Base-by-base conservation (phyloP, 1,140 invertebrate genomes). In the Eurosta solidaginis region DNA sequence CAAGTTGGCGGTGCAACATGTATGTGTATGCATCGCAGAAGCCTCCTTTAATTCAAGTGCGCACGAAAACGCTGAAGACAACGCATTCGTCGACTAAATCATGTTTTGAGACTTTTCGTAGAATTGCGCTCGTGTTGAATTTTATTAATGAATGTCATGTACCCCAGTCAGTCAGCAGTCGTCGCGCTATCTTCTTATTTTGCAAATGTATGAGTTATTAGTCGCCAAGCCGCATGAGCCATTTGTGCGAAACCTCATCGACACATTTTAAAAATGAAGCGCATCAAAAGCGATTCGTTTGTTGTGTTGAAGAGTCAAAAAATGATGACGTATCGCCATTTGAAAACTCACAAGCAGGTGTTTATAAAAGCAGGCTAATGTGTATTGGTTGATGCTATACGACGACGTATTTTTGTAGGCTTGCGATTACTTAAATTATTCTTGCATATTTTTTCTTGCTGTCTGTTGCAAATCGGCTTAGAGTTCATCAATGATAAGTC, bases 91-190 rank as follows among this genome's bases (percentile, higher is more conserved):
- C 22, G 59, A n/a, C 14, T 20, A 68, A 68, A 40, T 68, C 59
- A 33, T 68, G 59, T 33, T 40, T 68, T 27, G 59, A 1, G 10
- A 33, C 29, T 33, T 27, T n/a, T 33, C 33, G n/a, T 40, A 40
- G 59, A 40, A 14, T 40, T 40, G 7, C 49, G 49, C 49, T 68
- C 73, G 73, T 47, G 73, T 74, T 47, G 42, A 74, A 47, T 74
- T 74, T 74, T 74, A 74, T 74, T 74, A 74, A 74, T 74, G 73
- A 74, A 45, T 74, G 73, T 74, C 73, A 74, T 74, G 73, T 74
- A 74, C 44, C 73, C 27, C 73, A 74, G 59, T 68, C 59, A 68
- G 59, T 68, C 59, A 68, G 27, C 29, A 68, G 59, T 68, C 59
- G 27, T 68, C 33, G n/a, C 33, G 59, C 9, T 33, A 9, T 9